These are phyloP conservation scores for Pegoplata infirma DNA, from an alignment of 2,888 invertebrate genomes.

Conservation along the genomic window DNA sequence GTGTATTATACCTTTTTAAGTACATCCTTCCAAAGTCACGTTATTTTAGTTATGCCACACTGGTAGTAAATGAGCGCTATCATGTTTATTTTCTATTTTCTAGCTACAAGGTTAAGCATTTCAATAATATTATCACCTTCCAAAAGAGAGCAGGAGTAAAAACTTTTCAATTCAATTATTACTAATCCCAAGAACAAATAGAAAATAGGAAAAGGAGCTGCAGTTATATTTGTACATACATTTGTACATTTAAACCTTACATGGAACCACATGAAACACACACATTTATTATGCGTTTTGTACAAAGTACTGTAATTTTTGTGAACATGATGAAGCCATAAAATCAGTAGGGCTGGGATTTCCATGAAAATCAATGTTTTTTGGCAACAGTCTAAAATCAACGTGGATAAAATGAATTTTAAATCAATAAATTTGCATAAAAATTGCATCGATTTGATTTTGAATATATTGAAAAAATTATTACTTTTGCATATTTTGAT, in stretches of 20 bases:
- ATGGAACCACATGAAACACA: background rate
- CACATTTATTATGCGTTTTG: background rate
- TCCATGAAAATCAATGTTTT: too few species aligned
- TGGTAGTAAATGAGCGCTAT: too few species aligned
- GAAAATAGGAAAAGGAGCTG: background rate
- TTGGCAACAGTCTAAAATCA: too few species aligned
- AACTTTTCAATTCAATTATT: slow-evolving; percentile 8
- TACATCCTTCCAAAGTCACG: too few species aligned
- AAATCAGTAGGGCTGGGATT: too few species aligned
- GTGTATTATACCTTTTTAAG: too few species aligned
- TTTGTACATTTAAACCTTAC: background rate
- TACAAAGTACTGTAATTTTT: background rate
- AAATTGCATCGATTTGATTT: background rate
- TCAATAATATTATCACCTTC: background rate
- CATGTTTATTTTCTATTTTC: background rate
- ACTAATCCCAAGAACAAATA: slow-evolving; percentile 14
- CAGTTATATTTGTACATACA: background rate
- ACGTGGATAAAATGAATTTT: too few species aligned
- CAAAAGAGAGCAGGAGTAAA: background rate
- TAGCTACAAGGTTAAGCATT: background rate
- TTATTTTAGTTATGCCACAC: too few species aligned
- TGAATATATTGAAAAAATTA: too few species aligned
- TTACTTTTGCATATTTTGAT: too few species aligned
- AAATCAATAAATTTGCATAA: too few species aligned
- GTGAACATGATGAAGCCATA: background rate